Percentiles rank a stretch among this genome's conserved stretches.
phyloP scores from a whole-genome alignment of 2,888 invertebrate genomes.

The Leptopilina syphax region DNA sequence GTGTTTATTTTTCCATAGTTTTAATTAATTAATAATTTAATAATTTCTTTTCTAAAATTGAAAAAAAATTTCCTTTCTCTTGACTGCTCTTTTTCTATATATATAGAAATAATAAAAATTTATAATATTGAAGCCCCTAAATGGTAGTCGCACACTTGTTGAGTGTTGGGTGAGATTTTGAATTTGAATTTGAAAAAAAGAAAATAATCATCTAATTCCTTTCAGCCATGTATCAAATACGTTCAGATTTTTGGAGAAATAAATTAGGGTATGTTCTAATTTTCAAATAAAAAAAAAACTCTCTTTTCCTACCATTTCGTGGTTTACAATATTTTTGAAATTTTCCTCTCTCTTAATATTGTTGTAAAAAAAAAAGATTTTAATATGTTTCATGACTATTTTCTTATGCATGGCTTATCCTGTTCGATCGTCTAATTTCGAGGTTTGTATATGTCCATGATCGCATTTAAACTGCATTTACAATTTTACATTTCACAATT shows the following conservation, averaged over 20 bases:
- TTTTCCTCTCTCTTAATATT: neutral
- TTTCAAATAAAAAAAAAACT: constrained; percentile 1
- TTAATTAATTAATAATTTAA: too few relatives aligned
- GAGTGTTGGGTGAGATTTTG: neutral
- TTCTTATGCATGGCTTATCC: constrained; percentile 44
- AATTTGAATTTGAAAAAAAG: neutral
- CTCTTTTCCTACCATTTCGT: constrained; percentile 14
- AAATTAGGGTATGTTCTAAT: constrained; percentile 32
- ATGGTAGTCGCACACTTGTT: constrained; percentile 20
- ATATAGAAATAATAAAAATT: neutral
- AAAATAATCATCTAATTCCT: constrained; percentile 13
- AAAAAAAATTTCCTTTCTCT: neutral
- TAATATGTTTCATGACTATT: constrained; percentile 36
- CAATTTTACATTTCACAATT: neutral
- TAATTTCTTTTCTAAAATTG: too few relatives aligned
- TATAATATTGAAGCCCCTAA: constrained; percentile 2
- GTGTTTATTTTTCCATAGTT: too few relatives aligned
- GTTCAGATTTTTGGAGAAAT: constrained; percentile 31
- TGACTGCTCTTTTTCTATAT: neutral
- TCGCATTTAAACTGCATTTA: constrained; percentile 13
- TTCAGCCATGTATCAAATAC: constrained; percentile 26
- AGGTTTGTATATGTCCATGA: constrained; percentile 40
- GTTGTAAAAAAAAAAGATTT: constrained; percentile 12
- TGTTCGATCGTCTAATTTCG: constrained; percentile 28
- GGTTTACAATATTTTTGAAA: neutral